Percentiles rank a stretch among this genome's conserved stretches.
Evolutionary conservation across 2,113 vertebrate genomes (phyloP).

Genomic region (Sceloporus undulatus): DNA sequence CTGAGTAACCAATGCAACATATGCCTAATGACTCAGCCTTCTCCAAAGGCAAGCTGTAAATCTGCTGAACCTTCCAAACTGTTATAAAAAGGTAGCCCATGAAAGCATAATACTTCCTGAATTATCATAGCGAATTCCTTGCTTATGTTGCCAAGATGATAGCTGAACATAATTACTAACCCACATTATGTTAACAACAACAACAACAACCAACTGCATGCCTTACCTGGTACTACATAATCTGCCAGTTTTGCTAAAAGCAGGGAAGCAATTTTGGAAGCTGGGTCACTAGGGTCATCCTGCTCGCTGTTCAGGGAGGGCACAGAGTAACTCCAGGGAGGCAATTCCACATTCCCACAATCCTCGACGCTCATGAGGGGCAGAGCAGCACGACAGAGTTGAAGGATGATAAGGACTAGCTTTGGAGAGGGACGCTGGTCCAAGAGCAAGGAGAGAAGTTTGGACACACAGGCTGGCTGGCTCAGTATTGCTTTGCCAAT

Average conservation of each 20-base stretch:
- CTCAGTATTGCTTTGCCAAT: conserved; percentile 98
- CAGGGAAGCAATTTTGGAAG: conserved; percentile 94
- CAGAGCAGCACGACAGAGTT: conserved; percentile 93
- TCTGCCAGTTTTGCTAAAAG: conserved; percentile 95
- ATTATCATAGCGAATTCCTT: fast-evolving
- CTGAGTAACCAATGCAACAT: background rate
- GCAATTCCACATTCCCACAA: conserved; percentile 95
- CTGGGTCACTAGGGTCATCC: conserved; percentile 94
- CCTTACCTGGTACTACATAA: conserved; percentile 96
- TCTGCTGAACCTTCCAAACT: background rate
- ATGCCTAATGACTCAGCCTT: background rate
- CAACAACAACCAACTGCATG: no score
- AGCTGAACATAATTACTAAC: no score
- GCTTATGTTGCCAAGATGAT: no score
- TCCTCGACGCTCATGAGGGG: conserved; percentile 99
- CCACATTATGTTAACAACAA: no score
- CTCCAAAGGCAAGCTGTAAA: background rate
- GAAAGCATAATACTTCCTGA: background rate
- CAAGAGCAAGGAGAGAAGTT: conserved; percentile 94
- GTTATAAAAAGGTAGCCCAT: background rate
- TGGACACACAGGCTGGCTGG: conserved; percentile 98
- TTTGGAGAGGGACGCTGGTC: conserved; percentile 98
- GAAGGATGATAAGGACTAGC: conserved; percentile 96
- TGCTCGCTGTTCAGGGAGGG: conserved; percentile 92
- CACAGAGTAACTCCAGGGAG: conserved; percentile 96